phyloP scores from a whole-genome alignment of 2,797 vertebrate genomes.

The Semotilus atromaculatus region DNA sequence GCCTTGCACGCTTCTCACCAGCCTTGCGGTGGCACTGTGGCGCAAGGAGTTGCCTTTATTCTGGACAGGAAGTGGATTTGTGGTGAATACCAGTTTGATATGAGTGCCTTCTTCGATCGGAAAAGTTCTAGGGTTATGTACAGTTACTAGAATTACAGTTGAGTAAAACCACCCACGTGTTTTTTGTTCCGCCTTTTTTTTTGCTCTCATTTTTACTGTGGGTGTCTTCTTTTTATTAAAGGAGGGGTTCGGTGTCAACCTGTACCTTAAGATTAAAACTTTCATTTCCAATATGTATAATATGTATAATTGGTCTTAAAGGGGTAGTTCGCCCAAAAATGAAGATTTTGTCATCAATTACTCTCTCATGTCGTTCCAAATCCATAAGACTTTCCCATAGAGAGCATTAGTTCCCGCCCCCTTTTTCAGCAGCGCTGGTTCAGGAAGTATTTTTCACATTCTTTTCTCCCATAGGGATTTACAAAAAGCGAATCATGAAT shows the following conservation, averaged over 20 bases:
- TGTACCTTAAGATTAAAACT: neutral
- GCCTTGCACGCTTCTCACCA: constrained; percentile 92
- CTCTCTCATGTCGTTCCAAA: neutral
- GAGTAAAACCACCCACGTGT: constrained; percentile 81
- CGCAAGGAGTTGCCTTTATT: constrained; percentile 91
- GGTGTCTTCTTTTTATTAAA: constrained; percentile 56
- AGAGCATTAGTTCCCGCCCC: neutral
- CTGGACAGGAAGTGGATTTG: constrained; percentile 99
- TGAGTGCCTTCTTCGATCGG: constrained; percentile 83
- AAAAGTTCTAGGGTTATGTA: constrained; percentile 78
- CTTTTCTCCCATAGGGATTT: too few species aligned
- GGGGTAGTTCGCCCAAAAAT: neutral
- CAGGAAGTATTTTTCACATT: neutral
- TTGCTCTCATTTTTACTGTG: constrained; percentile 67
- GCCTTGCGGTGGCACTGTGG: constrained; percentile 89
- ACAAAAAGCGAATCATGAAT: too few species aligned
- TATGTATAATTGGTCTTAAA: neutral
- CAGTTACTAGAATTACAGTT: constrained; percentile 89
- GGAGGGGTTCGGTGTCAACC: constrained; percentile 17
- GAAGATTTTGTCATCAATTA: neutral
- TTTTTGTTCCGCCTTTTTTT: constrained; percentile 62
- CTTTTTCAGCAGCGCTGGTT: too few species aligned
- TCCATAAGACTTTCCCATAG: neutral
- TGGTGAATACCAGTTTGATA: constrained; percentile 99
- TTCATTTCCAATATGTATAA: neutral